Evolutionary conservation across 2,888 invertebrate genomes (phyloP).

Genomic region (Alloplasta piceator): DNA sequence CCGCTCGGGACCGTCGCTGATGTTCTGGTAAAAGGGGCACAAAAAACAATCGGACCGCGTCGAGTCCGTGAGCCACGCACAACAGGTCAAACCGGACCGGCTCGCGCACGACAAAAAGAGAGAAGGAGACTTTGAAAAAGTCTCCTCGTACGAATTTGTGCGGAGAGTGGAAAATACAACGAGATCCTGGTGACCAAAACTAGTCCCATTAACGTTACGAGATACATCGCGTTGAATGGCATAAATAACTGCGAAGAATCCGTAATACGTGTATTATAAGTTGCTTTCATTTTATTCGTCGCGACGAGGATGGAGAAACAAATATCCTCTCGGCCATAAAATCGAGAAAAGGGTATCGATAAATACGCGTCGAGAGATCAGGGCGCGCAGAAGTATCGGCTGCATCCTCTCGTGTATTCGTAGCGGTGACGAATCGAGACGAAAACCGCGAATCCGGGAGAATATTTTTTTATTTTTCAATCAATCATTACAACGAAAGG

Average conservation of each 20-base stretch:
- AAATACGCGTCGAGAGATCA: not conserved
- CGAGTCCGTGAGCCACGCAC: constrained; percentile 46
- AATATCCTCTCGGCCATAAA: constrained; percentile 1
- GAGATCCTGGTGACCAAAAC: constrained; percentile 44
- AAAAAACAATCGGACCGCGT: constrained; percentile 60
- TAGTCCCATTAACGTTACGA: constrained; percentile 58
- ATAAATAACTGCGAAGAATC: constrained; percentile 42
- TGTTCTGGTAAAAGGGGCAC: constrained; percentile 53
- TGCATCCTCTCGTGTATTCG: not conserved
- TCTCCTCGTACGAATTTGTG: constrained; percentile 10
- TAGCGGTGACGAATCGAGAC: not conserved
- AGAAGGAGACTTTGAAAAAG: constrained; percentile 14
- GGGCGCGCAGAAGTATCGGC: not conserved
- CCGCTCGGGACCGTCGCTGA: constrained; percentile 20
- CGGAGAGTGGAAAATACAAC: constrained; percentile 43
- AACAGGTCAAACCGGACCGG: constrained; percentile 64
- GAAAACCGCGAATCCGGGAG: not conserved
- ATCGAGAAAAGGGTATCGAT: not conserved
- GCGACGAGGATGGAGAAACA: not conserved
- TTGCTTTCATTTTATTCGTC: constrained; percentile 13
- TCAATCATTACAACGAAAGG: too few species aligned
- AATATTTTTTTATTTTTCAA: not conserved
- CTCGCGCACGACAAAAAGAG: constrained; percentile 27
- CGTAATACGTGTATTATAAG: constrained; percentile 28
- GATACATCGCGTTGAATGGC: constrained; percentile 1